Evolutionary conservation across 2,797 vertebrate genomes (phyloP), one percentile per base, ranked within the genome.

Genomic region (Brotula barbata): DNA sequence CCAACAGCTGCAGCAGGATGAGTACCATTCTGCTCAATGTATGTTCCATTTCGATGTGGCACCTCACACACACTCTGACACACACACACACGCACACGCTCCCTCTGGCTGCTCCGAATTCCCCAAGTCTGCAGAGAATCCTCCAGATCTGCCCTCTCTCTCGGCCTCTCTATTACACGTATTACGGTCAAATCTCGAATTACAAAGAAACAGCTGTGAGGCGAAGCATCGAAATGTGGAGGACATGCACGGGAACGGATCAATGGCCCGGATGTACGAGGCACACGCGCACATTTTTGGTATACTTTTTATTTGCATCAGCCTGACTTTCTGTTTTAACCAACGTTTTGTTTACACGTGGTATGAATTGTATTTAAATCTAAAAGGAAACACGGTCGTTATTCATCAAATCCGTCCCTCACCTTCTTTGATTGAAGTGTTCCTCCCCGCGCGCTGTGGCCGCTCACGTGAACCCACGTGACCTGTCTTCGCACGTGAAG

Each of bases 141-240:
- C 33, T 53, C 34, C 34, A 20, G 39, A 68, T 36, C 51, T 61
- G 54, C 66, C 62, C 55, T n/a, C n/a, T n/a, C 31, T 28, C 39
- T 43, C 6, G 43, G 73, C 52, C 15, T 31, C 53, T 73, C 75
- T 87, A 82, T 75, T 90, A 83, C 72, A 80, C 39, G 77, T 55
- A 86, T 81, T 87, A 88, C 85, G 85, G 86, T 73, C 43, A 47
- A 61, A 46, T 85, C 71, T 89, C 88, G 66, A 31, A 74, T 90
- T 90, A 85, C 88, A 88, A 21, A 70, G 62, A 68, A 66, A 65
- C 23, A 51, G 23, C 58, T 74, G 17, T 5, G 60, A 59, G 68
- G 66, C 64, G 60, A 72, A 48, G 42, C 36, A 37, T 37, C 36
- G 4, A 10, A 10, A n/a, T n/a, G 10, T 6, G 36, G 63, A 60